Evolutionary conservation across 2,888 invertebrate species (phyloP), one percentile per base, ranked within the genome.

Genomic region (Aphodius granarius): DNA sequence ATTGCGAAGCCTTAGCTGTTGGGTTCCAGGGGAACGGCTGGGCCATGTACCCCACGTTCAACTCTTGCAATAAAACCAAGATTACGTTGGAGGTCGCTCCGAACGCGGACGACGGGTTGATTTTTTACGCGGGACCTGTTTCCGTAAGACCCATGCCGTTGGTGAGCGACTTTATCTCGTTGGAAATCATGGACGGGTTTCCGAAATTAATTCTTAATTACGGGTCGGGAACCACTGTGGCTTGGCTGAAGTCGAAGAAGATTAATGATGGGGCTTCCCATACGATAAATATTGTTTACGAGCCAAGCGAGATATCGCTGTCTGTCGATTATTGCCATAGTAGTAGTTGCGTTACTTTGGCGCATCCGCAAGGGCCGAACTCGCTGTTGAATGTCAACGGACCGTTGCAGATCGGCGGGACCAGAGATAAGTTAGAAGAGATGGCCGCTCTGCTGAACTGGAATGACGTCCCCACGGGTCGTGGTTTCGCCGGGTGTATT

Each of bases 1-100:
- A 94, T 76, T 99, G 99, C 86, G 97, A 99, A 87, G 91, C 94
- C 78, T 92, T 95, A 0, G 93, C 94, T 0, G 92, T 97, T 79
- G 95, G 95, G 18, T 98, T 98, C 88, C 91, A 91, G 78, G 95
- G 97, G n/a, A 92, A 93, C 81, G 97, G 97, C 9, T 98, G 95
- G 92, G 97, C 98, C 0, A 93, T 98, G 90, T 97, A 97, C 89
- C 93, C 94, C 0, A 91, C 97, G 0, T 92, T 97, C 43, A 93
- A 95, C 43, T 92, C 95, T 4, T 98, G 98, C 86, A 93, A 94
- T 79, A 93, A 94, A 75, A 94, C 96, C 0, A 92, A 92, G 80
- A 92, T 97, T 75, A 92, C 93, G 20, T 85, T 99, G 75, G 94
- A 96, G 79, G 91, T 99, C 81, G 91, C 93, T 64, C 93, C 98